Conservation (phyloP, 1,140 invertebrate genomes). For the Lasaia peninsularis region DNA sequence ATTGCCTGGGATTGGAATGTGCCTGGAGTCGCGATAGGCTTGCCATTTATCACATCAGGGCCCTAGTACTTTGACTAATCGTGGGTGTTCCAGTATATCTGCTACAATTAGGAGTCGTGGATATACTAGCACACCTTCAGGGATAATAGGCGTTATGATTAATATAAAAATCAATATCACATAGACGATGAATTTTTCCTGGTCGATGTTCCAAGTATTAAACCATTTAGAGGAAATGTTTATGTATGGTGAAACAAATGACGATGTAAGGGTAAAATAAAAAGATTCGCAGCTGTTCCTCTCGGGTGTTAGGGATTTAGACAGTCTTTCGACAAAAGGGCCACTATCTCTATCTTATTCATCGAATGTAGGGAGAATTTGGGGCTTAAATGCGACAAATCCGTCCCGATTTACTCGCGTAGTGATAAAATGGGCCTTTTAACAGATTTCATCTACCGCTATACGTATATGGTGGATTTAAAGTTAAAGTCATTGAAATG, state of each 20-base stretch:
- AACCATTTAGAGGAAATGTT: neutral
- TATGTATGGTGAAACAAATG: neutral
- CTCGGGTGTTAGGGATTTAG: slow-evolving; percentile 49
- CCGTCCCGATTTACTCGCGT: slow-evolving; percentile 70
- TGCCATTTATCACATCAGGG: too few relatives aligned
- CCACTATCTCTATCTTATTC: slow-evolving; percentile 67
- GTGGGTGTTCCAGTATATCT: too few relatives aligned
- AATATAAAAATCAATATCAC: too few relatives aligned
- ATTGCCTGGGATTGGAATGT: too few relatives aligned
- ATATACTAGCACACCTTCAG: too few relatives aligned
- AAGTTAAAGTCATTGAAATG: too few relatives aligned
- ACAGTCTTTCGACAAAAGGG: slow-evolving; percentile 56
- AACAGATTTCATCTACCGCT: slow-evolving; percentile 52
- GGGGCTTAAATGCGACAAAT: slow-evolving; percentile 69
- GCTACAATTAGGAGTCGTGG: too few relatives aligned
- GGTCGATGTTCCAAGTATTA: too few relatives aligned
- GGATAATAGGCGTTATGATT: too few relatives aligned
- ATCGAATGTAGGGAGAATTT: slow-evolving; percentile 66
- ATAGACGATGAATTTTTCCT: too few relatives aligned
- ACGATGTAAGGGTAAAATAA: slow-evolving; percentile 3
- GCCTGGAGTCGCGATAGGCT: too few relatives aligned
- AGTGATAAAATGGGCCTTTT: slow-evolving; percentile 59
- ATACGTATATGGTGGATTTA: slow-evolving; percentile 51
- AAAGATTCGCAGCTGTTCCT: slow-evolving; percentile 14
- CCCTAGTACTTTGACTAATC: too few relatives aligned